Percentiles rank a stretch among this genome's conserved stretches.
Evolutionary conservation across 2,113 vertebrate genomes (phyloP).

Genomic region (Cyanoliseus patagonus): DNA sequence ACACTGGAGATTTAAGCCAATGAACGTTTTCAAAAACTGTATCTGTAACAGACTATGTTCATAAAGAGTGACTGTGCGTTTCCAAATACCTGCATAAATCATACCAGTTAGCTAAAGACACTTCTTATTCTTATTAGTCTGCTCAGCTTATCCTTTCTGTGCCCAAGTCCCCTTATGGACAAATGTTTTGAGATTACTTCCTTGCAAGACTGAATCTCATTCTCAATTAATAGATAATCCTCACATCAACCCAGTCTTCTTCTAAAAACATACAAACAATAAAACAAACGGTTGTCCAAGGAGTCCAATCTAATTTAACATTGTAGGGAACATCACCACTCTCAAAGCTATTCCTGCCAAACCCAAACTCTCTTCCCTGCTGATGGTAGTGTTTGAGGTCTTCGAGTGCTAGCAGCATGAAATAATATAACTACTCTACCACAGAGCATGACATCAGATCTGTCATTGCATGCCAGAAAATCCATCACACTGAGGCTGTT

Average conservation of each 20-base stretch:
- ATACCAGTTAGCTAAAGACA: background rate
- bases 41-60: background rate
- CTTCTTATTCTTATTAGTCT: background rate
- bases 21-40: background rate
- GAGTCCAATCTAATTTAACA: background rate
- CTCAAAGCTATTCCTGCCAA: background rate
- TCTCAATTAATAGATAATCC: background rate
- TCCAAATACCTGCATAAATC: background rate
- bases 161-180: background rate
- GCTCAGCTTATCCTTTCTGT: background rate
- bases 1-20: background rate
- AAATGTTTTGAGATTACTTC: background rate
- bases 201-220: background rate
- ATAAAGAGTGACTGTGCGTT: background rate
- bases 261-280: background rate
- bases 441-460: background rate
- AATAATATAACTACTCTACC: background rate
- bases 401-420: background rate
- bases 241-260: background rate
- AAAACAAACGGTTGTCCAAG: background rate
- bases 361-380: background rate
- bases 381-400: background rate
- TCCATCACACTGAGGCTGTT: background rate
- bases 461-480: slow-evolving; percentile 10
- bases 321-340: background rate